Evolutionary conservation across 2,888 invertebrate genomes (phyloP).

Genomic region (Odontocolon sp.): DNA sequence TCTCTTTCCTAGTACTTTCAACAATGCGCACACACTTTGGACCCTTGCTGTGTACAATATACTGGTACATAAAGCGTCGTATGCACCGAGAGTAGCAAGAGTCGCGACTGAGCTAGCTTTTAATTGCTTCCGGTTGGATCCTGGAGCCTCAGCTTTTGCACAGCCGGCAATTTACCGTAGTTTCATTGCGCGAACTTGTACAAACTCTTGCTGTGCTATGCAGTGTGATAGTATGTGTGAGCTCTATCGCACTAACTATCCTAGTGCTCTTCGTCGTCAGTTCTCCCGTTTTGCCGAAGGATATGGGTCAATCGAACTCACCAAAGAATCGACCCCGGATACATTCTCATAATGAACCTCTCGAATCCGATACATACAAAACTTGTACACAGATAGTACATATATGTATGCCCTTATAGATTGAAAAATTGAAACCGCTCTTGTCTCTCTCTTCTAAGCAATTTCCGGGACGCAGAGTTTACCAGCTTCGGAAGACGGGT

Average conservation of each 20-base stretch:
- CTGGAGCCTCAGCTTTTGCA: conserved; percentile 16
- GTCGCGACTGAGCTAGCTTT: conserved; percentile 33
- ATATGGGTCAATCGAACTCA: conserved; percentile 51
- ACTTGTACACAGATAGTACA: not conserved
- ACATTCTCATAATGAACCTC: conserved; percentile 40
- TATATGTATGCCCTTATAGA: conserved; percentile 1
- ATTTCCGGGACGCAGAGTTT: conserved; percentile 49
- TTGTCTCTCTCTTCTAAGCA: conserved; percentile 40
- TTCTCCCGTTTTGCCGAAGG: conserved; percentile 38
- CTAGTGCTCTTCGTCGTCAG: conserved; percentile 5
- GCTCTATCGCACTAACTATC: conserved; percentile 19
- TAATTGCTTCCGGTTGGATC: conserved; percentile 54
- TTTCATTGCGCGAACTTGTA: conserved; percentile 44
- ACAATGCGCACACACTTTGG: too few species aligned
- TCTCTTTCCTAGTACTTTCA: too few species aligned
- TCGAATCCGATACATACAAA: conserved; percentile 22
- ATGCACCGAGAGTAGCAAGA: conserved; percentile 19
- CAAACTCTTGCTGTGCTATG: conserved; percentile 21
- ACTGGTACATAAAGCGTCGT: conserved; percentile 5
- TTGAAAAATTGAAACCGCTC: conserved; percentile 27
- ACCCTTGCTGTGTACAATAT: not conserved
- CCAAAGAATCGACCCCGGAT: conserved; percentile 35
- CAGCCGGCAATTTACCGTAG: conserved; percentile 47
- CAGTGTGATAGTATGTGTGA: not conserved
- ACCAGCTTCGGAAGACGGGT: too few species aligned